Conservation (phyloP, 2,888 invertebrate genomes). For the Drosophila fungiperda region DNA sequence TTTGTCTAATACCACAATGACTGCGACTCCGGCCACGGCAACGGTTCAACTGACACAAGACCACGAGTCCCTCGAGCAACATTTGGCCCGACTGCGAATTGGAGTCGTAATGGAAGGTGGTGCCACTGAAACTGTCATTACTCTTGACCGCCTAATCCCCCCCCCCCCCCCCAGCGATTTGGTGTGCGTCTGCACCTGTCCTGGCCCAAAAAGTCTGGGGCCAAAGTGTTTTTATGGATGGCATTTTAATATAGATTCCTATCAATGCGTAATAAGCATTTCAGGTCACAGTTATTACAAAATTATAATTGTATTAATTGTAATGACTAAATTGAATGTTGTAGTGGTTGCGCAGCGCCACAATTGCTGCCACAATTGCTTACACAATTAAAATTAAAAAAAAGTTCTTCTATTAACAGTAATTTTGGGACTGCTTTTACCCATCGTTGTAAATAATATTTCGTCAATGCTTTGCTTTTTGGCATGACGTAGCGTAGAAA, state of each 20-base stretch:
- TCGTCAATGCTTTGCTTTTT: not conserved
- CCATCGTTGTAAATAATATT: not conserved
- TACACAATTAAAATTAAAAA: conserved; percentile 12
- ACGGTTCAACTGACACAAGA: conserved; percentile 11
- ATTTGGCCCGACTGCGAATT: conserved; percentile 26
- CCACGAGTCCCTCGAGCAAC: conserved; percentile 34
- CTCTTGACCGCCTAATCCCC: conserved; percentile 36
- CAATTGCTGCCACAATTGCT: conserved; percentile 8
- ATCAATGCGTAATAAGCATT: conserved; percentile 76
- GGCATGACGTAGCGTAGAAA: conserved; percentile 36
- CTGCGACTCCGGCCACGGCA: not conserved
- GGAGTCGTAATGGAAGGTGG: conserved; percentile 3
- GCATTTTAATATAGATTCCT: conserved; percentile 79
- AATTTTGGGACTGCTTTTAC: not conserved
- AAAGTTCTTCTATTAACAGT: not conserved
- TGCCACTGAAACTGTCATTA: conserved; percentile 47
- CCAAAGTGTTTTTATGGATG: conserved; percentile 73
- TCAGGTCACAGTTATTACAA: conserved; percentile 61
- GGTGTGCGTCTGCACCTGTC: conserved; percentile 44
- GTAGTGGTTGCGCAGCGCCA: not conserved
- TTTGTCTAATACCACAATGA: conserved; percentile 24
- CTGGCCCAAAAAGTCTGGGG: conserved; percentile 39
- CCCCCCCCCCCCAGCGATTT: conserved; percentile 41
- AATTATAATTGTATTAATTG: conserved; percentile 49
- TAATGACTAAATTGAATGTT: conserved; percentile 31